Base-by-base conservation (phyloP, 2,797 vertebrate species). In the Liasis olivaceus region DNA sequence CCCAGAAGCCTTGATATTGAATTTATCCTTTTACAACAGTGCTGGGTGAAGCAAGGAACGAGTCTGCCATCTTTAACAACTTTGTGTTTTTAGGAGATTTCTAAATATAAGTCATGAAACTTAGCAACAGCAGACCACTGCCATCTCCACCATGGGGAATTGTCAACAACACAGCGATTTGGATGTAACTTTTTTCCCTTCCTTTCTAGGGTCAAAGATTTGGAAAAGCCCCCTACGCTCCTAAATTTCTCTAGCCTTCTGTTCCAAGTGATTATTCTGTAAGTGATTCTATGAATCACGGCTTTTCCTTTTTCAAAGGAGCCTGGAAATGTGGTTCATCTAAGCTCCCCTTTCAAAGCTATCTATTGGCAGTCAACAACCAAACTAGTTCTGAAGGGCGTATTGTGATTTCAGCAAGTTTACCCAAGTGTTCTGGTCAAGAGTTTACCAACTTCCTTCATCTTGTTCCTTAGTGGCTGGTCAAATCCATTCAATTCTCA, bases 251-350 rank as follows among this genome's bases (percentile, higher is more conserved):
- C 81, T 81, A 87, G 95, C 56, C 7, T 17, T 87, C 24, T 13
- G 15, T 81, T 93, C 92, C 59, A 92, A 91, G 62, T 0, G 36
- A 94, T 92, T 24, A 87, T 95, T 28, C 93, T 89, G 86, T 59
- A 93, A 22, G 2, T 12, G 54, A 47, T 17, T 64, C 92, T 93
- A 31, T 60, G 72, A 89, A 20, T 42, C 81, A 88, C 9, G 84
- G 90, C 0, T 1, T 94, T 60, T 93, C 93, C 94, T 94, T 94
- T 86, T 17, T 26, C 1, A 69, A 86, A 72, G 0, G 0, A 90
- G 28, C 47, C 20, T n/a, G 91, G 90, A 93, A 77, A 6, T 0
- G 0, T 81, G 92, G 90, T 95, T 88, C 91, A 91, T 81, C 81
- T 59, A 1, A 22, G 0, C 6, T 85, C 91, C 7, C 91, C 86